phyloP scores from a whole-genome alignment of 2,797 vertebrate genomes.

The Peromyscus nudipes region DNA sequence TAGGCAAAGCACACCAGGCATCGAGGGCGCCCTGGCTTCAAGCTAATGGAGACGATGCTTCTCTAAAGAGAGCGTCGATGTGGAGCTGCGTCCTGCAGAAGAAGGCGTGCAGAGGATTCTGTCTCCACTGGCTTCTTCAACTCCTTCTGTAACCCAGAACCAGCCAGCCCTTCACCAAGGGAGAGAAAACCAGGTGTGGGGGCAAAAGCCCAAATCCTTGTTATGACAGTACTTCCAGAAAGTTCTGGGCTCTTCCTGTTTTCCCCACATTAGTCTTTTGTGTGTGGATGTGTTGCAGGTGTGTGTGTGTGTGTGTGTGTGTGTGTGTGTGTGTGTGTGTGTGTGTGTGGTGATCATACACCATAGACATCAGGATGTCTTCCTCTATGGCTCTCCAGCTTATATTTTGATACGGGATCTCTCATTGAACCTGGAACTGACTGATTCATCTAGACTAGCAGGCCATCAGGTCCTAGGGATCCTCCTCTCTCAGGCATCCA shows the following conservation, averaged over 20 bases:
- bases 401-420: background rate
- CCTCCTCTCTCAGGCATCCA: background rate
- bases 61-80: conserved; percentile 89
- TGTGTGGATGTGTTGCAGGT: background rate
- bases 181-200: background rate
- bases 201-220: background rate
- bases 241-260: background rate
- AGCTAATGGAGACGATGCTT: conserved; percentile 89
- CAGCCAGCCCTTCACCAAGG: background rate
- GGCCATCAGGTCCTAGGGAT: background rate
- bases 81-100: conserved; percentile 88
- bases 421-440: background rate
- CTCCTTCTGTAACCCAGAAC: conserved; percentile 84
- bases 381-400: background rate
- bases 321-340: too few relatives aligned
- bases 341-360: background rate
- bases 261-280: background rate
- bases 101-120: conserved; percentile 88
- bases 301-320: background rate
- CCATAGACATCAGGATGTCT: background rate
- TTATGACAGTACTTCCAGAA: background rate
- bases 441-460: background rate
- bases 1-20: conserved; percentile 88
- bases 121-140: conserved; percentile 87
- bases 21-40: conserved; percentile 87